phyloP scores from a whole-genome alignment of 1,140 invertebrate species.

The Callitettix versicolor region DNA sequence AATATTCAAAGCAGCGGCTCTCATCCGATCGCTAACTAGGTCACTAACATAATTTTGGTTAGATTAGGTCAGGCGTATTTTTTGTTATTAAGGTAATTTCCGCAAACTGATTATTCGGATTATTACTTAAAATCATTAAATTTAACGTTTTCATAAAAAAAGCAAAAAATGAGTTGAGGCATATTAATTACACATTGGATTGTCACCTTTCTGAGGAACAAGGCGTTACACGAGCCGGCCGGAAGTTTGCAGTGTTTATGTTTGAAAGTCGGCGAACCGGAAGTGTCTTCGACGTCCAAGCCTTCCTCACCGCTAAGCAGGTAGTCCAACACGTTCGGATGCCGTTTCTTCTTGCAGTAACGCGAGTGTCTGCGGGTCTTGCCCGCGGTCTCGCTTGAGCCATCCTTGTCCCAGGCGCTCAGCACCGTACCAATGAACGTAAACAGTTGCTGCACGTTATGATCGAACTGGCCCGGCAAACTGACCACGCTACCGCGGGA shows the following conservation, averaged over 20 bases:
- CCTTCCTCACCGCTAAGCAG: constrained; percentile 20
- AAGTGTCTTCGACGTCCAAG: constrained; percentile 21
- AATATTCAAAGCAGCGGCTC: no score
- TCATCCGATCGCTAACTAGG: no score
- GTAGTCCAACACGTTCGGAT: constrained; percentile 14
- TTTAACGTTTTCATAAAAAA: no score
- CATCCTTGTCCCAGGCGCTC: constrained; percentile 24
- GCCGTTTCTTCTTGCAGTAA: neutral
- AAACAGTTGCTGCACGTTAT: constrained; percentile 62
- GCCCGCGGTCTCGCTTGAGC: neutral
- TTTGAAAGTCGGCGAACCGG: constrained; percentile 24
- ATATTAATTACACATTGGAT: neutral
- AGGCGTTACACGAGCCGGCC: constrained; percentile 59
- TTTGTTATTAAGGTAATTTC: no score
- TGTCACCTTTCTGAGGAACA: constrained; percentile 60
- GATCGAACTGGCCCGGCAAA: constrained; percentile 33
- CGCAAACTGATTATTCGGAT: no score
- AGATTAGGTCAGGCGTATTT: no score
- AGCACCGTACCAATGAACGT: constrained; percentile 53
- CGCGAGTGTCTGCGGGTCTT: no score
- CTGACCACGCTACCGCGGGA: constrained; percentile 39
- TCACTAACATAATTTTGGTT: no score
- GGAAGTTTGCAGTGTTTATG: constrained; percentile 64
- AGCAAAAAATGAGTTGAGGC: no score
- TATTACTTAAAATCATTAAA: no score